A percentile compares a stretch with the other conserved stretches of the same genome.
These are phyloP conservation scores for Cyphomyrmex costatus DNA, from an alignment of 1,140 invertebrate genomes.

Conservation along the genomic window DNA sequence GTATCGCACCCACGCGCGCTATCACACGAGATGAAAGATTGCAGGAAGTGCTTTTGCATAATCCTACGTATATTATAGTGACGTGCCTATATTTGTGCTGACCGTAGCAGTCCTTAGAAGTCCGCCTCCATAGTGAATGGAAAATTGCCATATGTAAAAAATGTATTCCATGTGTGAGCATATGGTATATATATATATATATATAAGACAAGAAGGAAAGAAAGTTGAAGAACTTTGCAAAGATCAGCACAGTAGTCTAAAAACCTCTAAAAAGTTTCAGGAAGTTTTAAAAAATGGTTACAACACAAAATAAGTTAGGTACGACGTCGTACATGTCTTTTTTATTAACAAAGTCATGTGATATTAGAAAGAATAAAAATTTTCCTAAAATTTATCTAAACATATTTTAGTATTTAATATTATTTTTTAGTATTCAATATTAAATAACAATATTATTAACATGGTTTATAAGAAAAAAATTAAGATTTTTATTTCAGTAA, in stretches of 20 bases:
- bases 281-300: neutral
- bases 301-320: neutral
- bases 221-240: neutral
- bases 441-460: neutral
- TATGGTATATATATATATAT: too few relatives aligned
- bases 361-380: constrained; percentile 6
- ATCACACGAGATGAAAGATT: constrained; percentile 70
- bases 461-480: neutral
- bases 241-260: neutral
- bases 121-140: constrained; percentile 31
- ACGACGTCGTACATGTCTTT: neutral
- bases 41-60: constrained; percentile 72
- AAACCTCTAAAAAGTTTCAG: neutral
- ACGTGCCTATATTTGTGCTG: constrained; percentile 11
- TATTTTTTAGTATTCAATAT: constrained; percentile 8
- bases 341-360: neutral
- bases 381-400: neutral
- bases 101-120: constrained; percentile 7
- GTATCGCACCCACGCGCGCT: constrained; percentile 62
- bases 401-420: neutral
- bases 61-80: constrained; percentile 56
- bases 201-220: neutral
- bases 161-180: neutral
- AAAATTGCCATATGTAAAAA: constrained; percentile 7
- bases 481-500: neutral